Conservation (phyloP, 2,888 invertebrate genomes). For the Sinhomidia bicolor region DNA sequence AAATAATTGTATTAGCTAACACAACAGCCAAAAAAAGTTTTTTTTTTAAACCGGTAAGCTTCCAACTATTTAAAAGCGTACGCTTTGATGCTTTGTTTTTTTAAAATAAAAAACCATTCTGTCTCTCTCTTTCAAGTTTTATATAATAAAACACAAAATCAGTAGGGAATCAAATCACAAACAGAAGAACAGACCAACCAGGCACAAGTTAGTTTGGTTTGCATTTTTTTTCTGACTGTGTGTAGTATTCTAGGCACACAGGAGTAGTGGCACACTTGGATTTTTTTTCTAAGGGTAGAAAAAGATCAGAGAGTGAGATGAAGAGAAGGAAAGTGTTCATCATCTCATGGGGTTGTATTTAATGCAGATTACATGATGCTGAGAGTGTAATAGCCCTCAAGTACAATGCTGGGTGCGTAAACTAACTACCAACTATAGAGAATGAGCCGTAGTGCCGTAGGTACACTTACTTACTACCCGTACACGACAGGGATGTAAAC, state of each 20-base stretch:
- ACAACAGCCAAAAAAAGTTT: conserved; percentile 11
- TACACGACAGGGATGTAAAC: conserved; percentile 57
- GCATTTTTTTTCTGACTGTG: background rate
- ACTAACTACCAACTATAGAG: too few relatives aligned
- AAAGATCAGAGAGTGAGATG: conserved; percentile 21
- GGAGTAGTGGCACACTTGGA: background rate
- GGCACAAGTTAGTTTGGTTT: conserved; percentile 57
- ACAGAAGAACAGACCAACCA: too few relatives aligned
- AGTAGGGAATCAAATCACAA: conserved; percentile 65
- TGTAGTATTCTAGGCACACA: background rate
- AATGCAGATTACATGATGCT: conserved; percentile 70
- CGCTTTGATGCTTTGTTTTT: conserved; percentile 35
- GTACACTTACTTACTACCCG: conserved; percentile 12
- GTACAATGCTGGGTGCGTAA: conserved; percentile 56
- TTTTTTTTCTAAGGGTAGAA: conserved; percentile 45
- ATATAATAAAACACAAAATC: conserved; percentile 58
- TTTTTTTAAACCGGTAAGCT: conserved; percentile 8
- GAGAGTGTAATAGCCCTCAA: conserved; percentile 67
- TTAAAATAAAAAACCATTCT: conserved; percentile 28
- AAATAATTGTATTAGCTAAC: conserved; percentile 8
- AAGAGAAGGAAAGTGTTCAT: conserved; percentile 35
- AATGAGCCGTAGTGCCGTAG: too few relatives aligned
- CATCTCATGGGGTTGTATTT: conserved; percentile 63
- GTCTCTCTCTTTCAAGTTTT: too few relatives aligned
- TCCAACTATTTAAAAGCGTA: background rate